These are phyloP conservation scores for Rhinolophus sinicus DNA, from an alignment of 2,113 vertebrate genomes.

Conservation along the genomic window DNA sequence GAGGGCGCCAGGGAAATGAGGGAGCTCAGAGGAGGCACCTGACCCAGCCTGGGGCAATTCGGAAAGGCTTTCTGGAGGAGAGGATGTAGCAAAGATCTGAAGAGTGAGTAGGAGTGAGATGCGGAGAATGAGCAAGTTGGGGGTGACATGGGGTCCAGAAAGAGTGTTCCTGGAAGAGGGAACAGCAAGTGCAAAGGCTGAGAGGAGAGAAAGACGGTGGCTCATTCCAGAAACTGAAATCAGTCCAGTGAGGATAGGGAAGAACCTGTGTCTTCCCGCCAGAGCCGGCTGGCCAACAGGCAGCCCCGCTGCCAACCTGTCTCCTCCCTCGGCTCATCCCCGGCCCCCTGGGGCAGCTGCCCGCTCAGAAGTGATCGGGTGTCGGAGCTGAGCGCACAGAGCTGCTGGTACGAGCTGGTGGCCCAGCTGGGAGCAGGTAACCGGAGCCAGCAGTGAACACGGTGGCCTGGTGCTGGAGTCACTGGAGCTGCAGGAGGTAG, in stretches of 20 bases:
- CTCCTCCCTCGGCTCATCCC: constrained; percentile 67
- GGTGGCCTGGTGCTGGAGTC: background rate
- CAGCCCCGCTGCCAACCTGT: background rate
- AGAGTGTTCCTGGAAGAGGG: background rate
- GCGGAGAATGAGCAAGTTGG: background rate
- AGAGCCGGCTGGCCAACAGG: background rate
- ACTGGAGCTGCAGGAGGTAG: constrained; percentile 62
- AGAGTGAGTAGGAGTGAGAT: background rate
- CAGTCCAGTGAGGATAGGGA: background rate
- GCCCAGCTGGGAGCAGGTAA: constrained; percentile 66
- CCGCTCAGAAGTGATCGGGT: constrained; percentile 61
- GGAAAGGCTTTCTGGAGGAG: constrained; percentile 14
- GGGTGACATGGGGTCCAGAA: background rate
- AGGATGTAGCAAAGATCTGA: background rate
- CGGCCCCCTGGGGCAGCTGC: constrained; percentile 22
- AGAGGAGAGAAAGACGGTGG: background rate
- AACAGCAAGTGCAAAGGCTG: background rate
- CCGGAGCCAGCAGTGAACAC: constrained; percentile 45
- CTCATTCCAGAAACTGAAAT: background rate
- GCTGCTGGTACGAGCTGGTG: background rate
- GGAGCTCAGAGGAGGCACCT: background rate
- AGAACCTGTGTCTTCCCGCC: background rate
- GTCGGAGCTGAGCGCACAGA: constrained; percentile 25
- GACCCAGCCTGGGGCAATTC: background rate
- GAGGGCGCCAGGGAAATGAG: background rate